phyloP scores from a whole-genome alignment of 2,888 invertebrate species.

The Lasioglossum calceatum region DNA sequence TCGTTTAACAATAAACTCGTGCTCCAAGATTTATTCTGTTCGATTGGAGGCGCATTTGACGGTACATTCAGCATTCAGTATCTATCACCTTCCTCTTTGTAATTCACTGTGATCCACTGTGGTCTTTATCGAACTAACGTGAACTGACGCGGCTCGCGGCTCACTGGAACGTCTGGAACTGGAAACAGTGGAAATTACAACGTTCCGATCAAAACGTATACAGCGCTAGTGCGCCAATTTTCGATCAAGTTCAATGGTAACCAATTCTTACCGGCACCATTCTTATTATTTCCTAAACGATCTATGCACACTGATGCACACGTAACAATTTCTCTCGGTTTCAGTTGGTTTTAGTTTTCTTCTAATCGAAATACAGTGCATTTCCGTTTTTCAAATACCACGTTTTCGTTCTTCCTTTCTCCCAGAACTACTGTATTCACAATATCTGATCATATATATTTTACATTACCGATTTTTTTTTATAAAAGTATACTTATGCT shows the following conservation, averaged over 20 bases:
- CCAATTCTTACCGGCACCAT: not conserved
- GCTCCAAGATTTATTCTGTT: slow-evolving; percentile 7
- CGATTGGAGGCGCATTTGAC: slow-evolving; percentile 52
- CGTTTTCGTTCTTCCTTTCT: too few relatives aligned
- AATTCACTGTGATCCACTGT: slow-evolving; percentile 12
- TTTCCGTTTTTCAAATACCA: too few relatives aligned
- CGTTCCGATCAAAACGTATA: slow-evolving; percentile 3
- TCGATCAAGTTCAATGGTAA: not conserved
- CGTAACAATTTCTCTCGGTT: not conserved
- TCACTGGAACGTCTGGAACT: not conserved
- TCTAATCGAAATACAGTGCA: too few relatives aligned
- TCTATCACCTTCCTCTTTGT: slow-evolving; percentile 7
- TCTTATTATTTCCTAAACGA: not conserved
- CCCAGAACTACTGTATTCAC: too few relatives aligned
- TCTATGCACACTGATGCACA: not conserved
- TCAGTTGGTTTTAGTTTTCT: not conserved
- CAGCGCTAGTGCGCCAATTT: slow-evolving; percentile 43
- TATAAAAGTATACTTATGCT: too few relatives aligned
- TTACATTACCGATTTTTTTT: too few relatives aligned
- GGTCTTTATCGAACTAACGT: not conserved
- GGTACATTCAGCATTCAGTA: slow-evolving; percentile 44
- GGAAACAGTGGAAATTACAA: not conserved
- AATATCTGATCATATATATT: too few relatives aligned
- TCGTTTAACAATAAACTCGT: slow-evolving; percentile 27
- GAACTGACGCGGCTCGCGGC: not conserved